Evolutionary conservation across 2,888 invertebrate species (phyloP).

Genomic region (Exocentrus adspersus): DNA sequence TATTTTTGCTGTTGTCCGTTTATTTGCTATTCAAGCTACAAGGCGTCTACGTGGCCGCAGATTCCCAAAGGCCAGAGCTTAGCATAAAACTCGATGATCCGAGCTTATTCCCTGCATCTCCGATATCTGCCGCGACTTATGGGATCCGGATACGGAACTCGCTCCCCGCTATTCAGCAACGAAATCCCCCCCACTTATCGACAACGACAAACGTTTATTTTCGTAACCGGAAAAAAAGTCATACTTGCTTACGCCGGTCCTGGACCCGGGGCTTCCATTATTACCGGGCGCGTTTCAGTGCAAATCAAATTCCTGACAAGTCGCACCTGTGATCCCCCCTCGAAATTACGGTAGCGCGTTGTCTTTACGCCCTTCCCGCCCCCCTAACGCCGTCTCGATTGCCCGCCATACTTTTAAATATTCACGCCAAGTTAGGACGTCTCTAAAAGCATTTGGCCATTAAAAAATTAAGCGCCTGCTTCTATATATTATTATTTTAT

Average conservation of each 20-base stretch:
- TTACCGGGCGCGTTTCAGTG: constrained; percentile 35
- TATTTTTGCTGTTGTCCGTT: no score
- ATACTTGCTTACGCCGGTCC: no score
- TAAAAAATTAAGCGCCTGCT: constrained; percentile 68
- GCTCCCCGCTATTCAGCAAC: not conserved
- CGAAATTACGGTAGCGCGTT: constrained; percentile 58
- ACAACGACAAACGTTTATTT: no score
- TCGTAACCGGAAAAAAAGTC: no score
- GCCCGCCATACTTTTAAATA: constrained; percentile 63
- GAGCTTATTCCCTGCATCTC: constrained; percentile 38
- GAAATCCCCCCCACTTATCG: not conserved
- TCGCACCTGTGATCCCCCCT: constrained; percentile 51
- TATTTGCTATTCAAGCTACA: constrained; percentile 50
- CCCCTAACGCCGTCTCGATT: constrained; percentile 56
- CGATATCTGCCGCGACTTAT: constrained; percentile 44
- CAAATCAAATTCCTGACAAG: constrained; percentile 52
- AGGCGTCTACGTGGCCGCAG: constrained; percentile 39
- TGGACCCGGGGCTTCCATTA: no score
- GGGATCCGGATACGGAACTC: constrained; percentile 37
- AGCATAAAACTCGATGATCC: constrained; percentile 34
- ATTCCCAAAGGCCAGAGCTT: constrained; percentile 39
- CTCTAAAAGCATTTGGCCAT: constrained; percentile 75
- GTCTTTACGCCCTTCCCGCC: constrained; percentile 55
- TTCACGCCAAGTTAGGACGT: constrained; percentile 63
- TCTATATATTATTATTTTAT: constrained; percentile 65